These are phyloP conservation scores for Parasteatoda tepidariorum DNA, from an alignment of 1,140 invertebrate genomes.

Conservation along the genomic window DNA sequence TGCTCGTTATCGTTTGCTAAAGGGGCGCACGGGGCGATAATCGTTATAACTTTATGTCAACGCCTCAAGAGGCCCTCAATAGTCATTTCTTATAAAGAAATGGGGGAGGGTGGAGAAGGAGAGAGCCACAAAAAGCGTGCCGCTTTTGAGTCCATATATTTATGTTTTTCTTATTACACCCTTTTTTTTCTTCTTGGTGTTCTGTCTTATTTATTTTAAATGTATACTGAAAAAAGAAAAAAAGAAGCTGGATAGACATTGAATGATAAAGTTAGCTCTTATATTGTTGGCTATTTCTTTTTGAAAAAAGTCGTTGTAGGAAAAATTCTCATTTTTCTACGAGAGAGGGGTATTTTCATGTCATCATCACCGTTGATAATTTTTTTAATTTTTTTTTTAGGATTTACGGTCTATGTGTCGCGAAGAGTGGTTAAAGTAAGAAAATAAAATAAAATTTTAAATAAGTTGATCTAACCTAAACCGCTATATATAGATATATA, in stretches of 20 bases:
- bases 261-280: not conserved
- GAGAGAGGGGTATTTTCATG: not conserved
- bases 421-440: too few species aligned
- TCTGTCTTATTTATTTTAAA: not conserved
- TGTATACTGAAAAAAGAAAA: not conserved
- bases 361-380: not conserved
- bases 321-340: not conserved
- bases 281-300: not conserved
- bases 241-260: not conserved
- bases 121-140: not conserved
- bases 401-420: too few species aligned
- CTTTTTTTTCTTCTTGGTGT: not conserved
- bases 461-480: too few species aligned
- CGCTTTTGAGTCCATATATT: not conserved
- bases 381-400: too few species aligned
- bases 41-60: slow-evolving; percentile 49
- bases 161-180: not conserved
- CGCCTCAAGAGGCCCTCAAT: not conserved
- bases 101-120: not conserved
- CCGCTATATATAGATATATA: too few species aligned
- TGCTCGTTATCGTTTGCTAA: too few species aligned
- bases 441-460: too few species aligned
- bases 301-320: not conserved
- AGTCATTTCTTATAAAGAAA: not conserved
- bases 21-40: slow-evolving; percentile 2